Percentiles rank a stretch among this genome's conserved stretches.
Conservation (phyloP, 2,113 vertebrate species). For the Heptranchias perlo region DNA sequence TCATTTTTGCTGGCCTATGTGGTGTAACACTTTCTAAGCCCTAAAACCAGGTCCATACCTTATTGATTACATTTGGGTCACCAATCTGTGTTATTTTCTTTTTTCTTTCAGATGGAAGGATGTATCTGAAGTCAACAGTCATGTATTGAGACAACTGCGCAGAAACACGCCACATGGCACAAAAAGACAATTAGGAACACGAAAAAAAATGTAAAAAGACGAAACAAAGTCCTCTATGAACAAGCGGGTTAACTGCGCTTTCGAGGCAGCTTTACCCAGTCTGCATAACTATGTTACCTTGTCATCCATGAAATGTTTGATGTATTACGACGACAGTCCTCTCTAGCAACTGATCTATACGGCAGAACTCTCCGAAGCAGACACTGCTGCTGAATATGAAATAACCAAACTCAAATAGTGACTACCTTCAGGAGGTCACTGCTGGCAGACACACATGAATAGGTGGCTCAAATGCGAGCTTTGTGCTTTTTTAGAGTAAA, state of each 20-base stretch:
- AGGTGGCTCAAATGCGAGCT: background rate
- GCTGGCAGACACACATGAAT: background rate
- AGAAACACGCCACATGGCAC: conserved; percentile 45
- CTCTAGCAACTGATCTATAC: conserved; percentile 13
- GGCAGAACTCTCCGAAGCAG: background rate
- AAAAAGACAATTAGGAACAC: conserved; percentile 12
- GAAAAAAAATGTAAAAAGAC: conserved; percentile 23
- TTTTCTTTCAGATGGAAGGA: conserved; percentile 90
- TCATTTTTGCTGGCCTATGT: conserved; percentile 44
- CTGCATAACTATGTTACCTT: conserved; percentile 53
- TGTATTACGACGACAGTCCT: conserved; percentile 17
- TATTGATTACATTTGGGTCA: background rate
- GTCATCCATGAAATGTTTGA: conserved; percentile 32
- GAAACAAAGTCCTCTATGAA: conserved; percentile 13
- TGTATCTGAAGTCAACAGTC: conserved; percentile 98
- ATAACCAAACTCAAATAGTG: background rate
- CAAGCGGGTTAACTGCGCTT: conserved; percentile 41
- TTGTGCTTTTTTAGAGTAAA: background rate
- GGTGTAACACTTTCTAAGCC: conserved; percentile 47
- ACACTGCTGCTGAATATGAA: background rate
- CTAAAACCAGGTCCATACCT: background rate
- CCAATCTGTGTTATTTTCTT: conserved; percentile 49
- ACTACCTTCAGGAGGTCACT: background rate
- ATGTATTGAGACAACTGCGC: conserved; percentile 84
- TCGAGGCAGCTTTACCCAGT: conserved; percentile 56